Base-by-base conservation (phyloP, 2,113 vertebrate species). In the Melanocharis versteri region DNA sequence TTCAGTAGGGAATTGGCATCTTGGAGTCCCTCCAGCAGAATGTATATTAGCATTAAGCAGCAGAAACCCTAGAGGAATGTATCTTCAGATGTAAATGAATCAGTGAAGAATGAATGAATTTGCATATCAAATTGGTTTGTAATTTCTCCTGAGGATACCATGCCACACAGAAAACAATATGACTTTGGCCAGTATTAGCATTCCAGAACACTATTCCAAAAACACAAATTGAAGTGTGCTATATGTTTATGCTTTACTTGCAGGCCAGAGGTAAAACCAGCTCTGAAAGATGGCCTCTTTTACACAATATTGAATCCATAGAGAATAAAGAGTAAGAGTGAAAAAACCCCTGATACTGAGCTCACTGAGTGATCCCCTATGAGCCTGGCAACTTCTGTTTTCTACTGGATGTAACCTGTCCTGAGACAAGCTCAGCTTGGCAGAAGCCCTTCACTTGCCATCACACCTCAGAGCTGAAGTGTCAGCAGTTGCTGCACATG, bases 71-170 rank as follows among this genome's bases (percentile, higher is more conserved):
- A 21, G 33, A 69, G 69, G 42, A 56, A 70, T 37, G n/a, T 71
- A 89, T 75, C 80, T 83, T 94, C 83, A 75, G n/a, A 84, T 84
- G 61, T 48, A 87, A 89, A 93, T 45, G 19, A 82, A 87, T 37
- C 81, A n/a, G 51, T 75, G 51, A 89, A 93, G 39, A 91, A 87
- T 27, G 18, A 83, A 66, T 54, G 20, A 50, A 84, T 96, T 77
- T 96, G 87, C 77, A 91, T 71, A 89, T 91, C 47, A 75, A 60
- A 84, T 56, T 44, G 60, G 50, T 81, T 54, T 86, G 13, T 33
- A 66, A 87, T 78, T 93, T 87, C 88, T 96, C 75, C 71, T 45
- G 76, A 96, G 80, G 89, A 81, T 45, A 95, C 11, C 3, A 1
- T 75, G 53, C 48, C 69, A 91, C 57, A 79, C 57, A 82, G 5